Conservation (phyloP, 35 echinoderm and acorn worm species). For the Strongylocentrotus purpuratus region DNA sequence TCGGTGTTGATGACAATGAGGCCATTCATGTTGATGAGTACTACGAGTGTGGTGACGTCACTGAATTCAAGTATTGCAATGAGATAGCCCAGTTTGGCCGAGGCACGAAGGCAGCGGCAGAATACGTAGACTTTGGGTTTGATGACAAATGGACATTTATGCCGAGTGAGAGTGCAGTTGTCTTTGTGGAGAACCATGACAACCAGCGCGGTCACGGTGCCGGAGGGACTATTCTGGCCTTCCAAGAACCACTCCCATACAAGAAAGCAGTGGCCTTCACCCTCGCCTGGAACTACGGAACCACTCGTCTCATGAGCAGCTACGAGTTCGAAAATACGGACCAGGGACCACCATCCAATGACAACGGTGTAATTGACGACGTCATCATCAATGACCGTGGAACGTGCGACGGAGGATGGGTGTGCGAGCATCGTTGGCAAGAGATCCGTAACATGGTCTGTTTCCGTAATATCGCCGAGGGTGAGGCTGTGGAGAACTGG, state of each 20-base stretch:
- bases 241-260: conserved; percentile 72
- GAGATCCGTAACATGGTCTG: conserved; percentile 72
- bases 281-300: conserved; percentile 44
- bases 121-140: conserved; percentile 55
- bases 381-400: conserved; percentile 36
- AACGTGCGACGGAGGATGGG: conserved; percentile 65
- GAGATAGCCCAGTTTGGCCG: conserved; percentile 40
- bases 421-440: conserved; percentile 89
- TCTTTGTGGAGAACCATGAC: conserved; percentile 88
- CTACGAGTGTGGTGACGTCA: conserved; percentile 69
- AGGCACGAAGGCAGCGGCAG: conserved; percentile 51
- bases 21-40: conserved; percentile 78
- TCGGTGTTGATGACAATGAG: conserved; percentile 60
- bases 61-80: conserved; percentile 89
- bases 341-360: conserved; percentile 62
- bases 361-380: conserved; percentile 24
- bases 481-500: conserved; percentile 63
- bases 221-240: conserved; percentile 60
- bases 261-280: conserved; percentile 83
- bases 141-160: conserved; percentile 68
- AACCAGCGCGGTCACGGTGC: conserved; percentile 85
- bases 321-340: conserved; percentile 61
- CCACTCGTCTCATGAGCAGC: conserved; percentile 59
- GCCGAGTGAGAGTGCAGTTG: conserved; percentile 59
- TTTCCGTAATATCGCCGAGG: conserved; percentile 59